A percentile compares a stretch with the other conserved stretches of the same genome.
These are phyloP conservation scores for Poeciliopsis prolifica DNA, from an alignment of 2,113 vertebrate species.

Conservation along the genomic window DNA sequence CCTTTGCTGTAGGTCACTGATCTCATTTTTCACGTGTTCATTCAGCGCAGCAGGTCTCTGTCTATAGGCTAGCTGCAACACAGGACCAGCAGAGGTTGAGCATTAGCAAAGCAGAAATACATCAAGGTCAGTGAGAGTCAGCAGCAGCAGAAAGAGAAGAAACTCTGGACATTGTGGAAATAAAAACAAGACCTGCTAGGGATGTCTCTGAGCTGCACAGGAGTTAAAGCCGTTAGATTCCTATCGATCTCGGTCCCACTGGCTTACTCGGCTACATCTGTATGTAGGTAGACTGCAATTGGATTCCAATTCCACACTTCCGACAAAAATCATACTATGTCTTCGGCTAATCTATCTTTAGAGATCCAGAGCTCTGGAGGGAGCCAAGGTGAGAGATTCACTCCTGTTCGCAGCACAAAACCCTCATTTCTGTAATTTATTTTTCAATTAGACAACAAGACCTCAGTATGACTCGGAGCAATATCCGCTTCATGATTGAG, in stretches of 20 bases:
- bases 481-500: conserved; percentile 66
- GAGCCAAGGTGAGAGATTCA: conserved; percentile 38
- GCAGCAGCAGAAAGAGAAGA: conserved; percentile 24
- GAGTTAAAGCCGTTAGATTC: conserved; percentile 52
- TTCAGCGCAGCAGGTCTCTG: conserved; percentile 49
- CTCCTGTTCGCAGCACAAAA: conserved; percentile 39
- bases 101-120: conserved; percentile 47
- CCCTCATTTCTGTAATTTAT: conserved; percentile 50
- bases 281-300: conserved; percentile 56
- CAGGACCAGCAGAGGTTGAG: conserved; percentile 44
- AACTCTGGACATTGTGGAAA: conserved; percentile 38
- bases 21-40: conserved; percentile 70
- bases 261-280: conserved; percentile 60
- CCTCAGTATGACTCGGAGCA: conserved; percentile 59
- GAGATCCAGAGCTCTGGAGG: conserved; percentile 42
- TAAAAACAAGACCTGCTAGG: conserved; percentile 50
- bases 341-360: conserved; percentile 47
- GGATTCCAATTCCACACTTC: conserved; percentile 71
- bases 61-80: conserved; percentile 38
- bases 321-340: conserved; percentile 41
- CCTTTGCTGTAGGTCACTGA: conserved; percentile 74
- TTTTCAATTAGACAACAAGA: conserved; percentile 63
- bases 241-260: conserved; percentile 55
- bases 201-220: conserved; percentile 43
- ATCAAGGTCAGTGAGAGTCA: conserved; percentile 55